These are phyloP conservation scores for Saturnia japonica DNA, from an alignment of 2,888 invertebrate species.

Conservation along the genomic window DNA sequence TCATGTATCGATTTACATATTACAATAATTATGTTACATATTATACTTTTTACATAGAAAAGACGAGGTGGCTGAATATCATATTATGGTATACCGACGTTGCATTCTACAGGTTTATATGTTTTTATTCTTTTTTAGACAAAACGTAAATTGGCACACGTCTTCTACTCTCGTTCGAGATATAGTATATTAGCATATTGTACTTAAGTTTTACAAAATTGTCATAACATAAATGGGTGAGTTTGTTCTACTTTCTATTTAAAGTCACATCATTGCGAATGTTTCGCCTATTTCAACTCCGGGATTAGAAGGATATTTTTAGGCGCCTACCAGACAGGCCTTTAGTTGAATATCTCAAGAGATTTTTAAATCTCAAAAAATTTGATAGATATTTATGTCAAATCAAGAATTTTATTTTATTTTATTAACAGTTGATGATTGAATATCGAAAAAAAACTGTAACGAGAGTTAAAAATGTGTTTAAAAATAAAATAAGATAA, in stretches of 20 bases:
- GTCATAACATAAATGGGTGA: conserved; percentile 29
- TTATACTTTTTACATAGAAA: no score
- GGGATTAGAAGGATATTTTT: conserved; percentile 73
- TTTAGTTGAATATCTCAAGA: conserved; percentile 70
- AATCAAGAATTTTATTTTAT: no score
- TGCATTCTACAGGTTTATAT: no score
- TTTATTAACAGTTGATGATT: no score
- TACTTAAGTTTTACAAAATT: neutral
- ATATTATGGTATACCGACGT: no score
- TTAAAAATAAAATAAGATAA: no score
- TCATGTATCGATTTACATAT: no score
- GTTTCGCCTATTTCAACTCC: conserved; percentile 70
- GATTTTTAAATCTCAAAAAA: conserved; percentile 22
- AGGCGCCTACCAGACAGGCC: conserved; percentile 68
- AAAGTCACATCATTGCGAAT: conserved; percentile 60
- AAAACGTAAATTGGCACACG: neutral
- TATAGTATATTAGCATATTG: neutral
- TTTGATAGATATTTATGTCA: no score
- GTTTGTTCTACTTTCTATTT: conserved; percentile 43
- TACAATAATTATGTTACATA: no score
- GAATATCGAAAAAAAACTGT: no score
- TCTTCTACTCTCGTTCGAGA: neutral
- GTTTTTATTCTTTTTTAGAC: neutral
- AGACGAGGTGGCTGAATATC: no score
- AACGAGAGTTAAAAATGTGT: no score